Evolutionary conservation across 2,797 vertebrate species (phyloP), one percentile per base, ranked within the genome.

Genomic region (Periparus ater): DNA sequence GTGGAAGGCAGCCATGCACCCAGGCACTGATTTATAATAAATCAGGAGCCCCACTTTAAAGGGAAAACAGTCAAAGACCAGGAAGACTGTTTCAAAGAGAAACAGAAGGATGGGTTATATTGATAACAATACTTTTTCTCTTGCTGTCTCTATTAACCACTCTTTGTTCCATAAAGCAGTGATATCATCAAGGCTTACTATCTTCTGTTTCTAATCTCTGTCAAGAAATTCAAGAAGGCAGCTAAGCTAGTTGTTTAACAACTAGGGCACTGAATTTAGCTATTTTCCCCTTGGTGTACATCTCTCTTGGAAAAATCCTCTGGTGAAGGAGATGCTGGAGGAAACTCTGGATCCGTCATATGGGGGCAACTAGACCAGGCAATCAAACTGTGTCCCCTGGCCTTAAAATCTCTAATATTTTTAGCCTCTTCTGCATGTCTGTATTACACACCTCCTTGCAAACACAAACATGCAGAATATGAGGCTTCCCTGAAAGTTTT

Each of bases 401-500:
- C 29, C 76, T 70, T 80, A 32, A 83, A 61, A 80, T 29, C 27
- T 79, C 19, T 26, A 29, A 22, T 42, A 68, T 21, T 0, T 1
- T 67, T 48, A 53, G 8, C 7, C 38, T 67, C 61, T 54, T 88
- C 84, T 80, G n/a, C 1, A 0, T 51, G 36, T 61, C 45, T 73
- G 11, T 48, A 6, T 68, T 30, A 66, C 30, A 54, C 6, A 10
- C 10, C 25, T 32, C 38, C 29, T 30, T 3, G 6, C 25, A 85
- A 38, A 68, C 27, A 70, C 40, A 84, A n/a, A 22, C 67, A 62
- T 7, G 19, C 36, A 36, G 79, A 92, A 62, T 51, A 90, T 48
- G 53, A 65, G 13, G 71, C 45, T 96, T 94, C 85, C 75, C 76
- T 89, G 87, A 95, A 95, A 94, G 76, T 72, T 93, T 91, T 80